Percentiles rank a stretch among this genome's conserved stretches.
These are phyloP conservation scores for Ditylenchus weischeri DNA, from an alignment of 2,888 invertebrate genomes.

Conservation along the genomic window DNA sequence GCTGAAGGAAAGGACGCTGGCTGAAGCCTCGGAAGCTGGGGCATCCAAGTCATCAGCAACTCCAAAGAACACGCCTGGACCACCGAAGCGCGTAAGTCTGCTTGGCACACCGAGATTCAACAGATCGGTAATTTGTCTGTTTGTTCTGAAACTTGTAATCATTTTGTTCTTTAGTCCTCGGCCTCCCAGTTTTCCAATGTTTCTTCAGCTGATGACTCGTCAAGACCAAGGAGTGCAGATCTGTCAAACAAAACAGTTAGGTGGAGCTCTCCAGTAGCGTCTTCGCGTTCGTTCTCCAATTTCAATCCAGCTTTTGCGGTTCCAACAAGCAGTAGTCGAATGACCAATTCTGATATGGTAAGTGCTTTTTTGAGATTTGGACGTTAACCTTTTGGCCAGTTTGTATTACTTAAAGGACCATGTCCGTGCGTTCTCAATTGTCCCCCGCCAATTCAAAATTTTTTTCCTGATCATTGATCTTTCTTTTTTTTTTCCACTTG, in stretches of 20 bases:
- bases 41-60: too few relatives aligned
- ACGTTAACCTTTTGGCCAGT: background rate
- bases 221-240: background rate
- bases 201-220: background rate
- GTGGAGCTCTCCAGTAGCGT: conserved; percentile 5
- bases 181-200: conserved; percentile 3
- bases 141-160: too few relatives aligned
- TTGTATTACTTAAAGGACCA: too few relatives aligned
- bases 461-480: too few relatives aligned
- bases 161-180: background rate
- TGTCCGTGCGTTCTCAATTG: too few relatives aligned
- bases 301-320: background rate
- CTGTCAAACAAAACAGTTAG: background rate
- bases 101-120: too few relatives aligned
- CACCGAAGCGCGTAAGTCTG: too few relatives aligned
- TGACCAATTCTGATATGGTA: conserved; percentile 6
- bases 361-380: background rate
- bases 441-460: too few relatives aligned
- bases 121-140: too few relatives aligned
- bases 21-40: too few relatives aligned
- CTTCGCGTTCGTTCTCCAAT: background rate
- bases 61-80: too few relatives aligned
- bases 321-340: background rate
- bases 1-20: background rate
- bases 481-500: background rate